A percentile compares a stretch with the other conserved stretches of the same genome.
Evolutionary conservation across 23 tunicate species (phyloP).

Genomic region (Pegea sp.): DNA sequence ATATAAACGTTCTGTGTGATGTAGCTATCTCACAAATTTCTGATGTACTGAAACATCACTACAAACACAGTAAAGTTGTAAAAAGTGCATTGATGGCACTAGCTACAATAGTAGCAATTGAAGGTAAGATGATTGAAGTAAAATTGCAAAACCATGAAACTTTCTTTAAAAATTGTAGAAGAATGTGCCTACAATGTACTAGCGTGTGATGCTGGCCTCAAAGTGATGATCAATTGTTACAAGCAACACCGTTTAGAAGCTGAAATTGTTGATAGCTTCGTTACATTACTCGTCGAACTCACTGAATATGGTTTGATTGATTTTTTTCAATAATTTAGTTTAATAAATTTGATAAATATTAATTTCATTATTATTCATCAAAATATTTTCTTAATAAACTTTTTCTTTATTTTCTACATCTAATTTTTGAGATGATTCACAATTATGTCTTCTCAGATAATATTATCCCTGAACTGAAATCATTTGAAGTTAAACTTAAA

Average conservation of each 20-base stretch:
- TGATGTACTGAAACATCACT: constrained; percentile 45
- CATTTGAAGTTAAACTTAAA: no score
- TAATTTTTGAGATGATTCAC: no score
- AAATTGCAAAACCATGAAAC: no score
- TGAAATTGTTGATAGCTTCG: constrained; percentile 61
- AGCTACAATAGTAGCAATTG: constrained; percentile 66
- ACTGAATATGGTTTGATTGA: constrained; percentile 78
- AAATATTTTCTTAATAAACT: no score
- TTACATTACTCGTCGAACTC: constrained; percentile 40
- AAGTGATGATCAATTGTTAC: constrained; percentile 19
- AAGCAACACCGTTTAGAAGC: constrained; percentile 22
- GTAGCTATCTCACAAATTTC: constrained; percentile 64
- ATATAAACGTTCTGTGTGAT: constrained; percentile 55
- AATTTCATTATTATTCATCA: no score
- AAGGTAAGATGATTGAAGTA: constrained; percentile 16
- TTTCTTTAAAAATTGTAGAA: constrained; percentile 7
- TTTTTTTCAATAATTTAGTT: no score
- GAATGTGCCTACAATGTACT: constrained; percentile 58
- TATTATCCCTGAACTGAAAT: no score
- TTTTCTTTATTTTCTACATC: no score
- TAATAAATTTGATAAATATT: no score
- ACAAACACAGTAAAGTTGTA: constrained; percentile 35
- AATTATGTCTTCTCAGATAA: no score
- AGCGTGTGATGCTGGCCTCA: constrained; percentile 19
- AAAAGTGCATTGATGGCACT: constrained; percentile 91